A percentile compares a stretch with the other conserved stretches of the same genome.
Conservation (phyloP, 2,113 vertebrate genomes). For the Malaclemys terrapin region DNA sequence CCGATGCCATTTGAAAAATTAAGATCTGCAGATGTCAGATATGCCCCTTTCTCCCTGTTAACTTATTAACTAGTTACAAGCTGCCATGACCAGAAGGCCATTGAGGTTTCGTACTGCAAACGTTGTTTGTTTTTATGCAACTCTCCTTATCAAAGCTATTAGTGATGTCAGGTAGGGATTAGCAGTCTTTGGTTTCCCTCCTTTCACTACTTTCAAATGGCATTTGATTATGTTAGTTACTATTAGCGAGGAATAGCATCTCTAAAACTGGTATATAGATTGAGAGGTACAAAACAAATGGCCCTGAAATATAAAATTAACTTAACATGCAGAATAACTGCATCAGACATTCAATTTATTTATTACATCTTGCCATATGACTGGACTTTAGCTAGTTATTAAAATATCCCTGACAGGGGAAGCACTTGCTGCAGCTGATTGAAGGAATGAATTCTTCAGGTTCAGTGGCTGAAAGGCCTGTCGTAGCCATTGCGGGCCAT, state of each 20-base stretch:
- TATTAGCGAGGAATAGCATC: not conserved
- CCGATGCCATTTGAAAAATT: no score
- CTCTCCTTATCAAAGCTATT: rapidly evolving
- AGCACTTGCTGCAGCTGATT: rapidly evolving
- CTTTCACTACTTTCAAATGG: not conserved
- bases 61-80: no score
- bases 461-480: not conserved
- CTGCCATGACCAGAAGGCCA: no score
- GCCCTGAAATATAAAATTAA: not conserved
- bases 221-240: not conserved
- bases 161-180: not conserved
- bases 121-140: not conserved
- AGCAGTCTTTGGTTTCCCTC: not conserved
- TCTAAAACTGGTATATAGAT: not conserved
- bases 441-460: not conserved
- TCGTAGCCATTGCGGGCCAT: not conserved
- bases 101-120: not conserved
- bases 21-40: no score
- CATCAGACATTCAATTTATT: no score
- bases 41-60: no score
- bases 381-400: not conserved
- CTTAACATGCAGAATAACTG: not conserved
- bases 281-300: not conserved
- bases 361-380: not conserved
- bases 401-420: not conserved